phyloP scores from a whole-genome alignment of 2,797 vertebrate genomes.

The Silurus aristotelis region DNA sequence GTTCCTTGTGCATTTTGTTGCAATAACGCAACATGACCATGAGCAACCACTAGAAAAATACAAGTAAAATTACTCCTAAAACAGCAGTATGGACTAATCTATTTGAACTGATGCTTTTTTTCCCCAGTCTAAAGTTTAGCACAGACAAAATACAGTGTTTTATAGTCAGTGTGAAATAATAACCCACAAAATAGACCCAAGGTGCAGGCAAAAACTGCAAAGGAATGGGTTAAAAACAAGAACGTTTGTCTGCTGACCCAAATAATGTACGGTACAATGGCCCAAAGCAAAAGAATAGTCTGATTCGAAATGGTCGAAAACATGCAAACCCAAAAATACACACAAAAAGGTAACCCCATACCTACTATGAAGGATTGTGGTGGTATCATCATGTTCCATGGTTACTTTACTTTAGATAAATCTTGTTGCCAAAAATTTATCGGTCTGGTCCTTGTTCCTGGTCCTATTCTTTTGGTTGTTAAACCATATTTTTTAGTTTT shows the following conservation, averaged over 20 bases:
- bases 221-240: not conserved
- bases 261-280: too few species aligned
- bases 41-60: not conserved
- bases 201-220: not conserved
- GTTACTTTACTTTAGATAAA: too few species aligned
- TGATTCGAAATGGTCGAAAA: too few species aligned
- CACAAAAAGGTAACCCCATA: too few species aligned
- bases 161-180: not conserved
- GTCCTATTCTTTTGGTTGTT: too few species aligned
- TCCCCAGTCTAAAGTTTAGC: not conserved
- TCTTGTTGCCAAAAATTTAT: too few species aligned
- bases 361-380: too few species aligned
- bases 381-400: too few species aligned
- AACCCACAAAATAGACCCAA: not conserved
- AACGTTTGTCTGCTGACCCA: not conserved
- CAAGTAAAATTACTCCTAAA: not conserved
- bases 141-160: not conserved
- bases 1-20: not conserved
- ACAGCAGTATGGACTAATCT: not conserved
- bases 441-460: too few species aligned
- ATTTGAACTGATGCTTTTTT: not conserved
- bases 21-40: not conserved
- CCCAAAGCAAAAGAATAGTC: too few species aligned
- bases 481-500: too few species aligned
- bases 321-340: too few species aligned